These are phyloP conservation scores for Burhinus bistriatus DNA, from an alignment of 2,113 vertebrate species.

Conservation along the genomic window DNA sequence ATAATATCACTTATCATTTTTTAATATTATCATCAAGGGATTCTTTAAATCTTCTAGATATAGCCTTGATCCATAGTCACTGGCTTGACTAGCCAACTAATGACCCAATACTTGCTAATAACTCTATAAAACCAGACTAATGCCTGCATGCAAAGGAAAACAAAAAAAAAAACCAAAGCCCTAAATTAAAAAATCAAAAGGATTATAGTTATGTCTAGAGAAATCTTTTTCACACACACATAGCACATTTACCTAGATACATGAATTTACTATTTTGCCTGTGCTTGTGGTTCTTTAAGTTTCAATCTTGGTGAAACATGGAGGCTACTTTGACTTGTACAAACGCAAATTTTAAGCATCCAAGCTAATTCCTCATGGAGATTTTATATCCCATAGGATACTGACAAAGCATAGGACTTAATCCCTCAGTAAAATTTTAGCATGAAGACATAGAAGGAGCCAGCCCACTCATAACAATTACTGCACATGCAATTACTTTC, in stretches of 20 bases:
- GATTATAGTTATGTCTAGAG: not conserved
- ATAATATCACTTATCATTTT: not conserved
- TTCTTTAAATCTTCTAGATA: not conserved
- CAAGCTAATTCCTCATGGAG: not conserved
- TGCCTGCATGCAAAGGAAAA: not conserved
- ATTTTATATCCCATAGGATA: not conserved
- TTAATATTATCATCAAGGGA: not conserved
- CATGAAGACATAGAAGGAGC: not conserved
- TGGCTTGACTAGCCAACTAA: not conserved
- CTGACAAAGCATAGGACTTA: not conserved
- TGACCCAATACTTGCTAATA: not conserved
- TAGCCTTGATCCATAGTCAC: not conserved
- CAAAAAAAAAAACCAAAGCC: rapidly evolving
- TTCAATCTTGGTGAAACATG: not conserved
- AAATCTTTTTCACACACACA: not conserved
- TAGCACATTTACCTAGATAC: not conserved
- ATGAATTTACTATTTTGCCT: not conserved
- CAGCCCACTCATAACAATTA: not conserved
- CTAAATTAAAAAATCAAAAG: not conserved
- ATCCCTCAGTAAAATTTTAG: not conserved
- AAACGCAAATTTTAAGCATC: not conserved
- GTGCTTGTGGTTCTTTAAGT: not conserved
- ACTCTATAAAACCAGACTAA: not conserved
- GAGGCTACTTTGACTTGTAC: not conserved
- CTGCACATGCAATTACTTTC: not conserved